Evolutionary conservation across 2,888 invertebrate genomes (phyloP), one percentile per base, ranked within the genome.

Genomic region (Acanthoscelides obtectus): DNA sequence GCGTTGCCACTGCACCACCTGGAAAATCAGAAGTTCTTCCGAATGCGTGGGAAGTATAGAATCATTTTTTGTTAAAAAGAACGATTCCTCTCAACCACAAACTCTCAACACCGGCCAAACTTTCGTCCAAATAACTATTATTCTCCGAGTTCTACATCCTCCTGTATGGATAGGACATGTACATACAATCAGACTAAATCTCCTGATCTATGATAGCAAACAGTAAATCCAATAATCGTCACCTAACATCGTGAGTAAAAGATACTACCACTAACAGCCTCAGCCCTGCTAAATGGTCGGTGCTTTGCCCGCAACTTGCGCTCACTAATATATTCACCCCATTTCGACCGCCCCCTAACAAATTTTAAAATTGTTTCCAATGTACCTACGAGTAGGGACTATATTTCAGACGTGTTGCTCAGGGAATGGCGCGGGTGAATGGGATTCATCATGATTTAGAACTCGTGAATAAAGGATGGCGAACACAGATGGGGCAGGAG

Each of bases 331-430:
- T 73, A 75, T 75, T 75, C 75, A 75, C 75, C 75, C 73, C 69
- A 25, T 70, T 63, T 66, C 66, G 63, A 64, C 64, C 69, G 66
- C 70, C 74, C 72, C 69, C 69, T 68, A 66, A 73, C 73, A 75
- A 73, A 75, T 75, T 75, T 74, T 73, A 72, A 74, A 75, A 75
- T 75, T 75, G 75, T 73, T 75, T 75, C 70, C 70, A 70, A 70
- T 72, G 72, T 67, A 71, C 22, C 66, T 22, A 70, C 64, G 69
- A 72, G 69, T 68, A 69, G 72, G 72, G 69, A 70, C 71, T 67
- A 72, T 72, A 72, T 72, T 72, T 69, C 70, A 71, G 45, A 45
- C 45, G 45, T 45, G 45, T 45, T 45, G 45, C 45, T 45, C 45
- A 1, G 45, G 45, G 45, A 45, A n/a, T n/a, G n/a, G 45, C 45